A percentile compares a stretch with the other conserved stretches of the same genome.
These are phyloP conservation scores for Xenus cinereus DNA, from an alignment of 2,113 vertebrate genomes.

Conservation along the genomic window DNA sequence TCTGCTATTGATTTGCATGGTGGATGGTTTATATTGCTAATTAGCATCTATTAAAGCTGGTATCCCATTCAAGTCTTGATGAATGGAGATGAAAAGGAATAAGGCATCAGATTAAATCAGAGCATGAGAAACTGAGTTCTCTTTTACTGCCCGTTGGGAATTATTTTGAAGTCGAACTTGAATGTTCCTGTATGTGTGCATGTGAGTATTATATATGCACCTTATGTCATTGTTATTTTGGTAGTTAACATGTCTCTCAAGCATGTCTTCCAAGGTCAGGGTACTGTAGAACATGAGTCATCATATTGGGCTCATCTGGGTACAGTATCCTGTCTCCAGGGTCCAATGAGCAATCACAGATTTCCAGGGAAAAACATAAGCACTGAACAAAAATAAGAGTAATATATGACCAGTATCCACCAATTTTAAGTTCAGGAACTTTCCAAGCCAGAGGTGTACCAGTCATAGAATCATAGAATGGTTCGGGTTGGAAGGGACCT, in stretches of 20 bases:
- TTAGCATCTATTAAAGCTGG: conserved; percentile 24
- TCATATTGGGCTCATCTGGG: not conserved
- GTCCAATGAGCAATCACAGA: not conserved
- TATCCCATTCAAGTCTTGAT: conserved; percentile 16
- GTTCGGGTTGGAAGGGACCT: not conserved
- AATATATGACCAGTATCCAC: not conserved
- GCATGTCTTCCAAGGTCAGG: not conserved
- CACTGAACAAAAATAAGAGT: not conserved
- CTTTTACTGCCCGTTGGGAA: not conserved
- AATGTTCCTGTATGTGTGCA: not conserved
- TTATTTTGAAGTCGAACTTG: not conserved
- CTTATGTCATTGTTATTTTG: not conserved
- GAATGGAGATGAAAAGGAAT: conserved; percentile 5
- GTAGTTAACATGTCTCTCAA: not conserved
- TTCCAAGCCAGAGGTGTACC: not conserved
- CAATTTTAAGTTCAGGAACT: not conserved
- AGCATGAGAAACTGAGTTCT: not conserved
- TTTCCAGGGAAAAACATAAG: not conserved
- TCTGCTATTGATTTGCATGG: conserved; percentile 5
- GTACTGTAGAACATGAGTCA: not conserved
- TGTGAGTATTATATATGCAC: not conserved
- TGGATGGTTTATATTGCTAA: conserved; percentile 30
- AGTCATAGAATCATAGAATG: not conserved
- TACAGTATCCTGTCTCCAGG: not conserved
- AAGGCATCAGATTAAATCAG: conserved; percentile 16